phyloP scores from a whole-genome alignment of 2,797 vertebrate genomes.

The Gastrophryne carolinensis region DNA sequence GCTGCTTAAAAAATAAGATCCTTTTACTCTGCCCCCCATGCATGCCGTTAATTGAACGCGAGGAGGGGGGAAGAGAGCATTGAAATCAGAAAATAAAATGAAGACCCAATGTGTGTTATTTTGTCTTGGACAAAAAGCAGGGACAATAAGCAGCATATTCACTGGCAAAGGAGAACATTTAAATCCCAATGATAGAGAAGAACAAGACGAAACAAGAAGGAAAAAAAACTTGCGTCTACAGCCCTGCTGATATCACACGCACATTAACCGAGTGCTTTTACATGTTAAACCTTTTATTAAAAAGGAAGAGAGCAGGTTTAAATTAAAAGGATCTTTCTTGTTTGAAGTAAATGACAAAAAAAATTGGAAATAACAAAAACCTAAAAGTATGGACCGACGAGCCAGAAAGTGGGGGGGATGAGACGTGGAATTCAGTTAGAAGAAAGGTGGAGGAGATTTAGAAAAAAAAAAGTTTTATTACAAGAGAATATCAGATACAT shows the following conservation, averaged over 20 bases:
- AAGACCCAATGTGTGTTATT: constrained; percentile 63
- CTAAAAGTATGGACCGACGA: constrained; percentile 37
- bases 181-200: constrained; percentile 59
- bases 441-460: constrained; percentile 22
- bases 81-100: constrained; percentile 60
- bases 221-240: constrained; percentile 49
- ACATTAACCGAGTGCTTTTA: constrained; percentile 58
- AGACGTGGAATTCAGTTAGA: constrained; percentile 34
- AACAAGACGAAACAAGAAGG: constrained; percentile 45
- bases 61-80: constrained; percentile 54
- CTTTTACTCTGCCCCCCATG: constrained; percentile 52
- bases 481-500: constrained; percentile 46
- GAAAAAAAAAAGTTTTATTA: constrained; percentile 47
- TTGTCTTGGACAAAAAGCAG: constrained; percentile 61
- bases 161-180: constrained; percentile 53
- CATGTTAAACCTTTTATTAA: constrained; percentile 62
- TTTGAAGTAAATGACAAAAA: constrained; percentile 52
- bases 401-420: constrained; percentile 34
- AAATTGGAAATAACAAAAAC: constrained; percentile 36
- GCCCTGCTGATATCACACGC: constrained; percentile 58
- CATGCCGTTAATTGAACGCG: constrained; percentile 53
- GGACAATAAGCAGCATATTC: constrained; percentile 60
- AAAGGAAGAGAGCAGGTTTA: constrained; percentile 50
- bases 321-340: constrained; percentile 63
- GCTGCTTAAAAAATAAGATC: constrained; percentile 56